Conservation (phyloP, 2,888 invertebrate species). For the Poecilus cupreus region DNA sequence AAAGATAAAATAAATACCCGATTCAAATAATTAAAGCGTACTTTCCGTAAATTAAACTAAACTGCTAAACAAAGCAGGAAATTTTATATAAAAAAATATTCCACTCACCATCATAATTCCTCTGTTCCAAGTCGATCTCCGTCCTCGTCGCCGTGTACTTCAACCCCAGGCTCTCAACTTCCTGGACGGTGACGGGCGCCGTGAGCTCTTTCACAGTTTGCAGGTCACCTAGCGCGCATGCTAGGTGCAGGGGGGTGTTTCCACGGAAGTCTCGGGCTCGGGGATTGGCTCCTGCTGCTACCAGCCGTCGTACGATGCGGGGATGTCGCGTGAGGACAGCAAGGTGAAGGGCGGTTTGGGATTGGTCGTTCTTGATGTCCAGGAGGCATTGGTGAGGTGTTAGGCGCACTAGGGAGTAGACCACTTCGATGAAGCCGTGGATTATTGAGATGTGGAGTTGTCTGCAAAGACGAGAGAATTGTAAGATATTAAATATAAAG, state of each 20-base stretch:
- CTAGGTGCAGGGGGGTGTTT: constrained; percentile 91
- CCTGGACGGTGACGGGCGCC: constrained; percentile 78
- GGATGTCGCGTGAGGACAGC: constrained; percentile 87
- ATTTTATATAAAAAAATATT: neutral
- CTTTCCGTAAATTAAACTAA: too few species aligned
- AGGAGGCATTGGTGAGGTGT: constrained; percentile 86
- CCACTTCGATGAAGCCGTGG: constrained; percentile 83
- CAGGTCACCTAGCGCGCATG: constrained; percentile 82
- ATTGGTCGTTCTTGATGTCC: constrained; percentile 86
- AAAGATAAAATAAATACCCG: too few species aligned
- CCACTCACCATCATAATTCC: constrained; percentile 89
- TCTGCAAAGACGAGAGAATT: constrained; percentile 73
- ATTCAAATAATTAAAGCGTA: too few species aligned
- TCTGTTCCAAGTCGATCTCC: constrained; percentile 83
- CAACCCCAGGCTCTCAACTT: constrained; percentile 68
- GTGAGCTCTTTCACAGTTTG: constrained; percentile 84
- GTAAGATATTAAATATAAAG: too few species aligned
- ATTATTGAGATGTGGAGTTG: constrained; percentile 90
- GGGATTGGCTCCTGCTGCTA: constrained; percentile 85
- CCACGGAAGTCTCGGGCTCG: constrained; percentile 83
- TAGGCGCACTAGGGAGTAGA: constrained; percentile 83
- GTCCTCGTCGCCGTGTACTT: constrained; percentile 62
- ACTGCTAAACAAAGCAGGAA: too few species aligned
- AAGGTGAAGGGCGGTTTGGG: constrained; percentile 89
- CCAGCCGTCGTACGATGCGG: constrained; percentile 83